Conservation (phyloP, 2,888 invertebrate species). For the Acronicta alni region DNA sequence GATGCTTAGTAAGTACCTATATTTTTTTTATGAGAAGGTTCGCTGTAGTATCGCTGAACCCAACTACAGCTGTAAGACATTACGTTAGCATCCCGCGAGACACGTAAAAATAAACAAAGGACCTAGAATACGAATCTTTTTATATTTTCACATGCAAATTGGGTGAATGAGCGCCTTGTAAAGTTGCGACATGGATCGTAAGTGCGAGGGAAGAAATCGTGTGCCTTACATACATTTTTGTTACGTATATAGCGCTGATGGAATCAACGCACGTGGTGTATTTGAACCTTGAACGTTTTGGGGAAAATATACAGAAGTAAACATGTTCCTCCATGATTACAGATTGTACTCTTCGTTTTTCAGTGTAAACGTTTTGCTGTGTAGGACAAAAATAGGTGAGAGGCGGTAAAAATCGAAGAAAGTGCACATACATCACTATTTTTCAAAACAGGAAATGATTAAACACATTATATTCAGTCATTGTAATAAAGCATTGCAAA, state of each 20-base stretch:
- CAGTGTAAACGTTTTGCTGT: constrained; percentile 2
- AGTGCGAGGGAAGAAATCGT: constrained; percentile 24
- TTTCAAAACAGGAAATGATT: no score
- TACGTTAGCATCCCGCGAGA: constrained; percentile 28
- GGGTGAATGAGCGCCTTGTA: constrained; percentile 25
- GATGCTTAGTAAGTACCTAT: no score
- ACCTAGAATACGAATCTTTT: constrained; percentile 20
- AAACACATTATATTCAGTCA: no score
- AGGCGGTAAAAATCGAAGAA: no score
- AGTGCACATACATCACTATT: no score
- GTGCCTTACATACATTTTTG: constrained; percentile 17
- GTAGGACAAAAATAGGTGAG: no score
- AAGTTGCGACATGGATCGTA: constrained; percentile 38
- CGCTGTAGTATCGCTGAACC: no score
- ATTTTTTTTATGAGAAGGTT: no score
- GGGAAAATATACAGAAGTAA: constrained; percentile 28
- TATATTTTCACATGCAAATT: constrained; percentile 39
- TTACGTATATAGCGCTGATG: neutral
- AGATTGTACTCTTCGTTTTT: constrained; percentile 13
- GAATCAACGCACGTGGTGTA: constrained; percentile 19
- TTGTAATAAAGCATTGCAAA: no score
- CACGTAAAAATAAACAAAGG: constrained; percentile 23
- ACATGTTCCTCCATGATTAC: constrained; percentile 29
- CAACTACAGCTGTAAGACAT: constrained; percentile 43
- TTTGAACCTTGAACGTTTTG: neutral